These are phyloP conservation scores for Plagiodera versicolora DNA, from an alignment of 2,888 invertebrate genomes.

Conservation along the genomic window DNA sequence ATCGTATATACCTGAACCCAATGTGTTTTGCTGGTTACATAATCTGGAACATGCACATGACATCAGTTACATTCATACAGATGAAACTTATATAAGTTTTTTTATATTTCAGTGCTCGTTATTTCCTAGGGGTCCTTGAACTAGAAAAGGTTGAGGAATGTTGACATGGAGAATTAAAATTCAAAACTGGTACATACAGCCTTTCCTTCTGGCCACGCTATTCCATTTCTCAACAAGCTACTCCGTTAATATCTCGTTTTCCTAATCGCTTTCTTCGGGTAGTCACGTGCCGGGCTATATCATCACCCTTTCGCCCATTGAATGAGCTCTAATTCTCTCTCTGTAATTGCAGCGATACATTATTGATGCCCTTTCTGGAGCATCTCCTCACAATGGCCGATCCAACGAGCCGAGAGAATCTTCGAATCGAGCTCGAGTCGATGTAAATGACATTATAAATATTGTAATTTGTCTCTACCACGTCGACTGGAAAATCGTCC, in stretches of 20 bases:
- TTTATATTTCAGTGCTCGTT: too few relatives aligned
- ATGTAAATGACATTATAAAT: conserved; percentile 53
- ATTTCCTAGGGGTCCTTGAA: too few relatives aligned
- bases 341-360: conserved; percentile 51
- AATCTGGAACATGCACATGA: too few relatives aligned
- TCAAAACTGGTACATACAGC: too few relatives aligned
- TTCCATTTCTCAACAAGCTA: too few relatives aligned
- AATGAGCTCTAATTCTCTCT: conserved; percentile 48
- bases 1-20: too few relatives aligned
- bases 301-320: conserved; percentile 40
- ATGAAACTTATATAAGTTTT: too few relatives aligned
- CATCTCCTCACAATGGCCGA: conserved; percentile 39
- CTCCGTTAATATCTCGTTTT: conserved; percentile 2
- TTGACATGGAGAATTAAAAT: too few relatives aligned
- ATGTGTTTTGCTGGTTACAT: too few relatives aligned
- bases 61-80: too few relatives aligned
- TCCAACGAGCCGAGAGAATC: conserved; percentile 42
- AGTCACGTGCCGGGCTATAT: conserved; percentile 35
- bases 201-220: too few relatives aligned
- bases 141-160: too few relatives aligned
- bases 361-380: conserved; percentile 45
- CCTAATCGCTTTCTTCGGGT: background rate
- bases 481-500: conserved; percentile 46
- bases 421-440: conserved; percentile 46
- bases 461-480: conserved; percentile 50